A percentile compares a stretch with the other conserved stretches of the same genome.
Evolutionary conservation across 2,113 vertebrate genomes (phyloP).

Genomic region (Corydoras sp.): DNA sequence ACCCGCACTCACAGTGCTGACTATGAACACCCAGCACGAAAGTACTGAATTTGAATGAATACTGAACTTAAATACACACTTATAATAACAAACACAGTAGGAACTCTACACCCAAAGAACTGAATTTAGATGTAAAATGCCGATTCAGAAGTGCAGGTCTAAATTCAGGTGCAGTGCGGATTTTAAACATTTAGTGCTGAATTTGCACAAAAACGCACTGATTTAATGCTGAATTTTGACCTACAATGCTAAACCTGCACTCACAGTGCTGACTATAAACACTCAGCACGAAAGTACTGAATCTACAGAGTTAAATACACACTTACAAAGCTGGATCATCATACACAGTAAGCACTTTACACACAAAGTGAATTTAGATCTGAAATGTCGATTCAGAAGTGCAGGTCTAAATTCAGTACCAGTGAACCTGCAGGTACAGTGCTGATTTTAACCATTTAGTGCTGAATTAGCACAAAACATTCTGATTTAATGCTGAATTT

Average conservation of each 20-base stretch:
- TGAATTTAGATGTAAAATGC: slow-evolving; percentile 20
- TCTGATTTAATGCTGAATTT: neutral
- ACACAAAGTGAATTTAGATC: slow-evolving; percentile 17
- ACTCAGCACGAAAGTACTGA: neutral
- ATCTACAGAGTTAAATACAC: too few species aligned
- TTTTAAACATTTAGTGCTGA: neutral
- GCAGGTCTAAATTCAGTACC: too few species aligned
- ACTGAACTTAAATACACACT: too few species aligned
- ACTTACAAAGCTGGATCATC: neutral
- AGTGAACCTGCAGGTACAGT: too few species aligned
- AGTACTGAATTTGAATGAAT: too few species aligned
- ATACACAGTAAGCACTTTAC: neutral
- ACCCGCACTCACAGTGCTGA: too few species aligned
- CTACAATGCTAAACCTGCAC: neutral
- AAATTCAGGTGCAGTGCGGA: too few species aligned
- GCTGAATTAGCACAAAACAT: neutral
- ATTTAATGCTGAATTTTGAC: neutral
- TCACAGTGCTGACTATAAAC: neutral
- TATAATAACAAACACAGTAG: too few species aligned
- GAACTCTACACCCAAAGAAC: too few species aligned
- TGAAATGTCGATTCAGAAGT: neutral
- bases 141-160: too few species aligned
- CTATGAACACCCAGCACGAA: too few species aligned
- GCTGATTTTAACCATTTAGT: too few species aligned
- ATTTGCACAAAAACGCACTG: neutral